Evolutionary conservation across 2,888 invertebrate genomes (phyloP), one percentile per base, ranked within the genome.

Genomic region (Uloborus plumipes): DNA sequence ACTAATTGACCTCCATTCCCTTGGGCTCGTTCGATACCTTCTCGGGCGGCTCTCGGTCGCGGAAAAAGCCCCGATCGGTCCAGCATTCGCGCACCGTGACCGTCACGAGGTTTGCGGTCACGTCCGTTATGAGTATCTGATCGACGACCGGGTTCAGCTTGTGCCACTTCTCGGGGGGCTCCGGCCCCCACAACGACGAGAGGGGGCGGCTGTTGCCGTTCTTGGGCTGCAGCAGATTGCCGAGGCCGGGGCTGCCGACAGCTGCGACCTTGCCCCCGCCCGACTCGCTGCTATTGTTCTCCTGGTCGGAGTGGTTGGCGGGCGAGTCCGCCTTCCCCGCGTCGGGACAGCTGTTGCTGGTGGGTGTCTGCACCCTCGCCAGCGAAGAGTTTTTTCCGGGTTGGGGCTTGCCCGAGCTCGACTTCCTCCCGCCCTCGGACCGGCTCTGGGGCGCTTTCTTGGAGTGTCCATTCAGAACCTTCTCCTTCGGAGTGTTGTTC

Each of bases 21-120:
- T 67, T 67, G 51, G 67, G 67, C 26, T 53, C 39, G 18, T n/a
- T 53, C 31, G 22, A 13, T 26, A 20, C 15, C 11, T 47, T 39
- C 47, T 20, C 26, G 18, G 20, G 26, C 49, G 49, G 47, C 4
- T 71, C 65, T 14, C 85, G 53, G 22, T 86, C 86, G 49, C 79
- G 79, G 90, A 98, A 98, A 91, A 98, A 98, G 13, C 97, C 97
- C 85, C 94, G 93, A 88, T 96, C 95, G 72, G 96, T 97, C 90
- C 95, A 95, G 89, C 97, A 97, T 90, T 98, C 98, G 86, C 97
- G 92, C 88, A 98, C 96, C 84, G 98, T 98, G 71, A 98, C 96
- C 26, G 98, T 98, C 90, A 95, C 94, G 81, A 95, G 91, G 90
- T 97, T 96, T 64, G 97, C 96, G 0, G 97, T 97, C 49, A 98